A percentile compares a stretch with the other conserved stretches of the same genome.
phyloP scores from a whole-genome alignment of 2,797 vertebrate species.

The Podargus strigoides region DNA sequence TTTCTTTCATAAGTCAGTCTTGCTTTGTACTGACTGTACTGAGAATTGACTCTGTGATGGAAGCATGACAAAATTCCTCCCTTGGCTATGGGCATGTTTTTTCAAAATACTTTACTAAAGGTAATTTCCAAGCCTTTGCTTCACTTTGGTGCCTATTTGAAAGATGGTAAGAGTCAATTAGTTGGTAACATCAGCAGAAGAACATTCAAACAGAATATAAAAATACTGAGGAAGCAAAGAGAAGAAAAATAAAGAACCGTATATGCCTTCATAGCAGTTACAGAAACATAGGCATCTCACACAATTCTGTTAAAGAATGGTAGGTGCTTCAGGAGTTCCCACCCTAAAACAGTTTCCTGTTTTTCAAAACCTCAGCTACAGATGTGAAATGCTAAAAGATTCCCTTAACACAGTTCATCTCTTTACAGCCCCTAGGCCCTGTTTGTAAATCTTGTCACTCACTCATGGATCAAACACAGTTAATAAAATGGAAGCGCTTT shows the following conservation, averaged over 20 bases:
- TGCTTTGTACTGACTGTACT: not conserved
- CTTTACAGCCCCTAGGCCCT: not conserved
- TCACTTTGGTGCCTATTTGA: not conserved
- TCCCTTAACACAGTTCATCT: not conserved
- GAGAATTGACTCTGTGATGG: not conserved
- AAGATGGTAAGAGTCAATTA: not conserved
- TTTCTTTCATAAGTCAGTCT: not conserved
- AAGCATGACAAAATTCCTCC: not conserved
- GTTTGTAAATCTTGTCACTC: not conserved
- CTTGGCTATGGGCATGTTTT: not conserved
- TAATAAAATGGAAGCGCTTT: constrained; percentile 41
- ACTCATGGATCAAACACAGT: constrained; percentile 7
- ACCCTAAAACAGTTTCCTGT: not conserved
- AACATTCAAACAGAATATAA: too few relatives aligned
- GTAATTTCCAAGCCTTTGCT: not conserved
- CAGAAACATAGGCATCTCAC: not conserved
- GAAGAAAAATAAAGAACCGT: not conserved
- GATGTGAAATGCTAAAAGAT: not conserved
- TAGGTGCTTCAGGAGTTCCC: not conserved
- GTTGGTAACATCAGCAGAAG: not conserved
- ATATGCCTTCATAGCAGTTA: not conserved
- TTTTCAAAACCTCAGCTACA: not conserved
- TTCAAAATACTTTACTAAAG: not conserved
- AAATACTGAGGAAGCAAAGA: not conserved
- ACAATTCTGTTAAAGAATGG: not conserved